phyloP scores from a whole-genome alignment of 2,888 invertebrate species.

The Dastarcus helophoroides region DNA sequence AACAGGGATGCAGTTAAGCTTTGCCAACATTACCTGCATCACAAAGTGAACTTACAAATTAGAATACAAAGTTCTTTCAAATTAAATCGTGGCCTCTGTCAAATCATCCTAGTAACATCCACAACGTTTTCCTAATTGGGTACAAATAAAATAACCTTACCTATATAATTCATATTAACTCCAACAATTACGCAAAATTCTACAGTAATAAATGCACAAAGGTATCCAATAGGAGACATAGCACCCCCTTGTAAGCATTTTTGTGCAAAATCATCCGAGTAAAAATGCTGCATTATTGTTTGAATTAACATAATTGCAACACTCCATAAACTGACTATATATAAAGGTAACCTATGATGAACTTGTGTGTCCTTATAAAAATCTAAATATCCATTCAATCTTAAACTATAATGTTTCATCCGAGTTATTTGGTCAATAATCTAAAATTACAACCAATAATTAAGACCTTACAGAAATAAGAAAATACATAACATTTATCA shows the following conservation, averaged over 20 bases:
- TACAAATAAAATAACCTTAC: constrained; percentile 29
- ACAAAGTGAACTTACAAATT: too few relatives aligned
- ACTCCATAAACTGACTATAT: constrained; percentile 52
- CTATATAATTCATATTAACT: constrained; percentile 43
- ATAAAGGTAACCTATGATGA: constrained; percentile 49
- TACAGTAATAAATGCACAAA: constrained; percentile 42
- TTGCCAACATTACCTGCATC: too few relatives aligned
- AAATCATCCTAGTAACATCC: too few relatives aligned
- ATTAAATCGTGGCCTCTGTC: too few relatives aligned
- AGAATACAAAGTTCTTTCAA: too few relatives aligned
- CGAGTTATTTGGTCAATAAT: constrained; percentile 47
- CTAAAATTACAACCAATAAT: too few relatives aligned
- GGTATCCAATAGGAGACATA: constrained; percentile 46
- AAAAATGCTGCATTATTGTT: constrained; percentile 46
- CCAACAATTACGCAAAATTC: constrained; percentile 41
- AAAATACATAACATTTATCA: constrained; percentile 24
- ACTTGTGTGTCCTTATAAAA: constrained; percentile 51
- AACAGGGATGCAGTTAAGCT: too few relatives aligned
- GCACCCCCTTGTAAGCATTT: constrained; percentile 41
- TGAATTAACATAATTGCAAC: constrained; percentile 43
- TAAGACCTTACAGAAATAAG: too few relatives aligned
- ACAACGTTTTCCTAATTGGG: not conserved
- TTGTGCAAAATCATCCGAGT: constrained; percentile 40
- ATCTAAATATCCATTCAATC: constrained; percentile 55
- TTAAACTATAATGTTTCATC: constrained; percentile 46